phyloP scores from a whole-genome alignment of 2,113 vertebrate species.

The Ibidorhyncha struthersii region DNA sequence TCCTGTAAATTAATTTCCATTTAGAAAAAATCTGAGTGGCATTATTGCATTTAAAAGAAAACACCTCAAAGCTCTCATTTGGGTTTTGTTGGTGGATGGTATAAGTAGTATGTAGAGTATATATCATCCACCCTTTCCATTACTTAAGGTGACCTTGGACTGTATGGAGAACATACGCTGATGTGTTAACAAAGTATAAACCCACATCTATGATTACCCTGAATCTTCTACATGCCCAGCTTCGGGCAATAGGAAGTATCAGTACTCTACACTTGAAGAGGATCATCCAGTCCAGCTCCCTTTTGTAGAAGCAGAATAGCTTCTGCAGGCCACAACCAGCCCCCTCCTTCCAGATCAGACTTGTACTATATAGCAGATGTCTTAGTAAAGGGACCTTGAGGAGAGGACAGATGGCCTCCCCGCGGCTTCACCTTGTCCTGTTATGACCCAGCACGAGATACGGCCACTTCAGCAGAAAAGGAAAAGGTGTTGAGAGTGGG shows the following conservation, averaged over 20 bases:
- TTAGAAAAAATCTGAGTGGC: background rate
- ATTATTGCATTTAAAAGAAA: background rate
- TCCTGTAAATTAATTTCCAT: background rate
- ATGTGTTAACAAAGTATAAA: background rate
- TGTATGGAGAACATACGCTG: background rate
- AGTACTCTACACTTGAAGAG: background rate
- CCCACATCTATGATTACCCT: background rate
- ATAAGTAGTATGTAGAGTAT: fast-evolving
- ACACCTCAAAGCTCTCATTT: background rate
- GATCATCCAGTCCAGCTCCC: background rate
- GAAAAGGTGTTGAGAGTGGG: background rate
- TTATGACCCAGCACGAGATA: background rate
- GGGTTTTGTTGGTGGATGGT: background rate
- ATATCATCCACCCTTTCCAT: background rate
- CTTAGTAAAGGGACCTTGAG: background rate
- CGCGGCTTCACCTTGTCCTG: background rate
- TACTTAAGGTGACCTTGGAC: background rate
- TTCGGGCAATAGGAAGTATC: background rate
- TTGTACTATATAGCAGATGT: fast-evolving
- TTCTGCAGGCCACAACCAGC: background rate
- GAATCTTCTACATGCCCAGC: background rate
- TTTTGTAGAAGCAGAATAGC: background rate
- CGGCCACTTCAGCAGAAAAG: background rate
- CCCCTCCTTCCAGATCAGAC: background rate
- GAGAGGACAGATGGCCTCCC: background rate